phyloP scores from a whole-genome alignment of 2,888 invertebrate species.

The Limnephilus rhombicus region DNA sequence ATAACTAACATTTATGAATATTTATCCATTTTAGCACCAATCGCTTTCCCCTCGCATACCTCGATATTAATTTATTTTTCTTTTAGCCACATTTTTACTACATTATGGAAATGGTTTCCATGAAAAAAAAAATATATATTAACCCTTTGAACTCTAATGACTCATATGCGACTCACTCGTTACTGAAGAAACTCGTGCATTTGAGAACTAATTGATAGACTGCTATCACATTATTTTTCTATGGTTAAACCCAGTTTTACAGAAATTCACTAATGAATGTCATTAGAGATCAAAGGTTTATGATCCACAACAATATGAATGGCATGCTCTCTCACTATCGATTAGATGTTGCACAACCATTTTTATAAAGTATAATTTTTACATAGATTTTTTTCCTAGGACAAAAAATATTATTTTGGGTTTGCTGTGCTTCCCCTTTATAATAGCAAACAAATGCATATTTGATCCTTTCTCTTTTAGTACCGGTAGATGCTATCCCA shows the following conservation, averaged over 20 bases:
- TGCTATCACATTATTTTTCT: no score
- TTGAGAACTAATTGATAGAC: no score
- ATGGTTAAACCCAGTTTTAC: background rate
- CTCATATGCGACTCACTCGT: background rate
- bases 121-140: background rate
- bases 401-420: background rate
- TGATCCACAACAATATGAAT: background rate
- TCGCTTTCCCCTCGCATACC: background rate
- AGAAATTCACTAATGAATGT: background rate
- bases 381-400: background rate
- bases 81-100: constrained; percentile 2
- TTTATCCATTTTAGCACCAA: background rate
- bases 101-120: background rate
- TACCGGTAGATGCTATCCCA: background rate
- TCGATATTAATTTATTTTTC: background rate
- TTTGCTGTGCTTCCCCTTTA: background rate
- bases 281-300: background rate
- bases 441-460: background rate
- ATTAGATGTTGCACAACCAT: background rate
- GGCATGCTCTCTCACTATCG: background rate
- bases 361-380: background rate
- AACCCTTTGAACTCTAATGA: background rate
- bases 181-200: background rate
- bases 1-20: background rate
- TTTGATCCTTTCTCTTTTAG: background rate